Evolutionary conservation across 2,888 invertebrate species (phyloP), one percentile per base, ranked within the genome.

Genomic region (Orthonychiurus folsomi): DNA sequence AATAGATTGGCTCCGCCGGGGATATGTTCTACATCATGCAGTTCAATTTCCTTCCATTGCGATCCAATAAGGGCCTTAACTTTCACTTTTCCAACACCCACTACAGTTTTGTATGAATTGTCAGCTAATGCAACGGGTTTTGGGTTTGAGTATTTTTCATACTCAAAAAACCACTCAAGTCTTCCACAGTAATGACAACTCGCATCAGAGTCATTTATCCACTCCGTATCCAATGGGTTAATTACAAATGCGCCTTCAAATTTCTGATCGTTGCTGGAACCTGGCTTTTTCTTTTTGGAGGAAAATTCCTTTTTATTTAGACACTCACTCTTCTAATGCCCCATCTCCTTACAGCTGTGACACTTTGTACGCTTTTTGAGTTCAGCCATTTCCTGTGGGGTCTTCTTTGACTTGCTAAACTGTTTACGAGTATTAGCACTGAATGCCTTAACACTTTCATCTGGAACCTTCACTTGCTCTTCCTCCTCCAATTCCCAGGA

Each of bases 311-410:
- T 52, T 20, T 63, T 60, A 20, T 56, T 56, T 24, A 56, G 61
- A 24, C 66, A 63, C 25, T 66, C 63, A 1, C 25, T 1, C 28
- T 54, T 53, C 61, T 63, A 68, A 53, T 68, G 68, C 12, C 68
- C 68, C 24, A 54, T 56, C 25, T 56, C 5, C 47, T 60, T 57
- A 55, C 67, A 67, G 2, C 12, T 3, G 18, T 25, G 1, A 21
- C 59, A 59, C 23, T 59, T 59, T 12, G 59, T 59, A 9, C 3
- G 21, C 15, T 58, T 47, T 15, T 58, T 58, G 12, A 58, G 2
- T 24, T 37, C 47, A n/a, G n/a, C 58, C 37, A 58, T 58, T 58
- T 58, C 58, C 24, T 58, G 47, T 15, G 37, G 37, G 5, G 58
- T 47, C 26, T 27, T 58, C 23, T 26, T 37, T 3, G 9, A 12